These are phyloP conservation scores for Malurus melanocephalus DNA, from an alignment of 2,113 vertebrate genomes.

Conservation along the genomic window DNA sequence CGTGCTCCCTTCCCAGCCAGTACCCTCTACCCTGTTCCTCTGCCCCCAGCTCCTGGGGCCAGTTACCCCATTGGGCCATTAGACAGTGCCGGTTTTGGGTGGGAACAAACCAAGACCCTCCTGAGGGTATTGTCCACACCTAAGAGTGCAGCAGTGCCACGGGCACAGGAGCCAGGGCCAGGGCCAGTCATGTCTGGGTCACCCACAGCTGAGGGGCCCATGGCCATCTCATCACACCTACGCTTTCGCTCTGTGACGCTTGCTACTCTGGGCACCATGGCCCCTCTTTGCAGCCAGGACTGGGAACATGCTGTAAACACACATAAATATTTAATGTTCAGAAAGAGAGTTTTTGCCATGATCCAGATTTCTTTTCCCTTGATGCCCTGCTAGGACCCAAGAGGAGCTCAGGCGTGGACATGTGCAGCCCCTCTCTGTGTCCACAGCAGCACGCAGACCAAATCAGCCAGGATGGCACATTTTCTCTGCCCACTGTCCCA, in stretches of 20 bases:
- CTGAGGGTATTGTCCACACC: no score
- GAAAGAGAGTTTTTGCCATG: neutral
- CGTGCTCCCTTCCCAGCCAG: rapidly evolving
- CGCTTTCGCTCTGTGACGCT: rapidly evolving
- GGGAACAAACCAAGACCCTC: neutral
- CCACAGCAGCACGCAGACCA: neutral
- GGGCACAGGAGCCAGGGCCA: neutral
- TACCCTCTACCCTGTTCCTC: no score
- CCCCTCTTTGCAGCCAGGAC: neutral
- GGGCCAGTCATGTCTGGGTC: neutral
- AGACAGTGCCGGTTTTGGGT: rapidly evolving
- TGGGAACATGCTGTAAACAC: neutral
- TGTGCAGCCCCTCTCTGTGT: rapidly evolving
- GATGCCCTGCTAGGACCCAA: neutral
- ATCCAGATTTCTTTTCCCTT: neutral
- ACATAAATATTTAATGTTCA: neutral
- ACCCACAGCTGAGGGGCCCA: no score
- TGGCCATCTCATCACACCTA: neutral
- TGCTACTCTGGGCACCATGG: neutral
- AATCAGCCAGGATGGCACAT: neutral
- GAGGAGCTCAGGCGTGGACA: rapidly evolving
- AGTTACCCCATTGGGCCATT: rapidly evolving
- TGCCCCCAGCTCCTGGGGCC: neutral
- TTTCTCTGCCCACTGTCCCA: neutral
- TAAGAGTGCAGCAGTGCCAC: neutral